phyloP scores from a whole-genome alignment of 2,113 vertebrate species.

The Saccopteryx leptura region DNA sequence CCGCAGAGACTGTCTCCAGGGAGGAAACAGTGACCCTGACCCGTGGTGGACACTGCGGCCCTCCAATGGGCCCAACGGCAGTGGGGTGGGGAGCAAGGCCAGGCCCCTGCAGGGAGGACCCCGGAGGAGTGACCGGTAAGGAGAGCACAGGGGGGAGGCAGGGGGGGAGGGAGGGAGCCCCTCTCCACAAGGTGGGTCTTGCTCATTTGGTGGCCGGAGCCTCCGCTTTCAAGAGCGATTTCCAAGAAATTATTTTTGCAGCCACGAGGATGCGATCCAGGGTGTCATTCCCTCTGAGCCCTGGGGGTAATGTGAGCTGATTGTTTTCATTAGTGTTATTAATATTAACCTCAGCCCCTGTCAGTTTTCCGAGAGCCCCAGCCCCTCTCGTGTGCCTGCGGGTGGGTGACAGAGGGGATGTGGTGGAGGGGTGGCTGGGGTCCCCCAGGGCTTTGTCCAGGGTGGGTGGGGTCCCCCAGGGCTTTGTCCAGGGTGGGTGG shows the following conservation, averaged over 20 bases:
- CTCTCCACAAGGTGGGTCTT: too few relatives aligned
- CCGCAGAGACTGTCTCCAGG: neutral
- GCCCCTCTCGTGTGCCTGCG: neutral
- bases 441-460: neutral
- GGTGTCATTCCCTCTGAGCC: neutral
- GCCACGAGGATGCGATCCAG: neutral
- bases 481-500: neutral
- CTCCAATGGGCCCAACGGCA: neutral
- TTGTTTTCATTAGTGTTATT: neutral
- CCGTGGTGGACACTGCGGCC: neutral
- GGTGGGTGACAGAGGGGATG: neutral
- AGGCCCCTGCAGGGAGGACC: neutral
- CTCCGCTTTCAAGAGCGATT: neutral
- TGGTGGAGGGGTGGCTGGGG: neutral
- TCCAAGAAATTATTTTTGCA: neutral
- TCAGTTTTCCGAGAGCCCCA: neutral
- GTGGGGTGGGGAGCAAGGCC: neutral
- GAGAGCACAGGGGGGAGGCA: accelerated
- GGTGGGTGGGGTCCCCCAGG: too few relatives aligned
- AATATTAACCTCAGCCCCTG: neutral
- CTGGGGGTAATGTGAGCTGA: accelerated
- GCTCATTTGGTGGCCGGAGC: accelerated
- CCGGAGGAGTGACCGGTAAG: neutral
- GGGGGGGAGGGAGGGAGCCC: accelerated
- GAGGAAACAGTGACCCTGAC: too few relatives aligned